Evolutionary conservation across 2,113 vertebrate species (phyloP), one percentile per base, ranked within the genome.

Genomic region (Grammomys dolichurus): DNA sequence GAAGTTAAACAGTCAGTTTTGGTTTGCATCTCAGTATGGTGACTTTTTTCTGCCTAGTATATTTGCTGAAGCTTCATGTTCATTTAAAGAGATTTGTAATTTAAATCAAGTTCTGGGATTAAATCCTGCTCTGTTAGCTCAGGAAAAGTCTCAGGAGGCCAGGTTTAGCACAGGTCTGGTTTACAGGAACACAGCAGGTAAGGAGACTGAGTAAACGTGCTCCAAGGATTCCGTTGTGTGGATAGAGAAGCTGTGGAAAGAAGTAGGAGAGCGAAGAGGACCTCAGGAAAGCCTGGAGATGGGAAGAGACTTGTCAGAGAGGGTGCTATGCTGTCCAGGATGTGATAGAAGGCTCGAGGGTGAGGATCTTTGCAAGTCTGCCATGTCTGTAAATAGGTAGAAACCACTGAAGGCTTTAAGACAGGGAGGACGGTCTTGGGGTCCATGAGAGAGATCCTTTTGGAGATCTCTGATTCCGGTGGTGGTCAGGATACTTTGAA

Each of bases 1-100:
- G 87, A 97, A 67, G 73, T 20, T 75, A 58, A 58, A 88, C 85
- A 56, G 70, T 92, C 70, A 63, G 28, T 81, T 92, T 48, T 85
- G 46, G 67, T 84, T 93, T 9, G 76, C 19, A 72, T 54, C 40
- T 89, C 33, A 76, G 11, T 36, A 48, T 84, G 26, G 22, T 56
- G 46, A 31, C 6, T 56, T 2, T 0, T 28, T 75, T 33, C 36
- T 91, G 7, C 31, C 10, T 90, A 51, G 63, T 26, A 3, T 28
- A 56, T 84, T 76, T 51, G 13, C 4, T 77, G 60, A 81, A 51
- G 31, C 17, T 95, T 92, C 24, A 26, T 75, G 73, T 93, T 91
- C 46, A 76, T 77, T 92, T 70, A 81, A 86, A 80, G 17, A 87
- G 72, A 51, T 73, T 70, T 80, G 40, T 16, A 26, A 19, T 88